Evolutionary conservation across 2,888 invertebrate species (phyloP), one percentile per base, ranked within the genome.

Genomic region (Vandiemenella viatica): DNA sequence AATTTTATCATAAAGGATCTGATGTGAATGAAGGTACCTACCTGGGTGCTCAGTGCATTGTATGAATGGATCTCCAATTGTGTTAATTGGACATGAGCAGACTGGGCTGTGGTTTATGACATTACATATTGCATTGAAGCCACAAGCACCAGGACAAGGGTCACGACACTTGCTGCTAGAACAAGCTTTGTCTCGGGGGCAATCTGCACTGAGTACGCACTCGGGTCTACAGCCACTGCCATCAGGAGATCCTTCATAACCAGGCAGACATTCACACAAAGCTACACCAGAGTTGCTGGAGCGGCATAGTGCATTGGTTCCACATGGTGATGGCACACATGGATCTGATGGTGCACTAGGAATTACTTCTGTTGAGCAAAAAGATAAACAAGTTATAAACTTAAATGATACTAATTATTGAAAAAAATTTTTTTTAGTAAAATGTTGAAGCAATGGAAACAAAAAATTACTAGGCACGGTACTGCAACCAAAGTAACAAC

Each of bases 101-200:
- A 88, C 80, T 1, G 91, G 87, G 62, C 81, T 83, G 63, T 91
- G 91, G 61, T 87, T 84, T 54, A 86, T 77, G 1, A 85, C 80
- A 59, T 77, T 75, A 61, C 91, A 91, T 56, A 78, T 69, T 1
- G 91, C 83, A 45, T 76, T 75, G 55, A 80, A 72, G 51, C 89
- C 88, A 55, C 89, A 89, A 10, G 82, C 77, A 32, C 86, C 85
- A 16, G 76, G 75, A 58, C 89, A 90, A 32, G 88, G 87, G 60
- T 89, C 80, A 5, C 77, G 69, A 60, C 89, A 90, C 64, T 80
- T 86, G 54, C 79, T 78, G 60, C 83, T 83, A 4, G 81, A 75
- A 60, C 90, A 90, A 7, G 86, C 81, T 59, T 75, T 75, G 55
- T 83, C 71, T 54, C 76, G 75, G 22, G 82, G 69, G 61, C 89